Evolutionary conservation across 2,888 invertebrate genomes (phyloP).

Genomic region (Lottia scabra): DNA sequence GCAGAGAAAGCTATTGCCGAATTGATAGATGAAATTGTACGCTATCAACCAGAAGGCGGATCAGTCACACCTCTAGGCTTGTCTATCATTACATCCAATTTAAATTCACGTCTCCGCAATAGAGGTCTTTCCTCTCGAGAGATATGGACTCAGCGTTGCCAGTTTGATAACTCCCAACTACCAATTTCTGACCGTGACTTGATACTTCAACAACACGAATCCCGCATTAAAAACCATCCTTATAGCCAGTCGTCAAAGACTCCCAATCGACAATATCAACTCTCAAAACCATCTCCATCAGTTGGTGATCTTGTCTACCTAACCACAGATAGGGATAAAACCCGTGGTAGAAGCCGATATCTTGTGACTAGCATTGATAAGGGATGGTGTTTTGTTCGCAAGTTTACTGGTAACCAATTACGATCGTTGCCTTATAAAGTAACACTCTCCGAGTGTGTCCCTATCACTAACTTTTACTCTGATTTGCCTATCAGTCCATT

Average conservation of each 20-base stretch:
- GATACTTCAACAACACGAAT: neutral
- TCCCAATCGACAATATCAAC: neutral
- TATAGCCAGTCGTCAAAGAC: conserved; percentile 8
- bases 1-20: conserved; percentile 47
- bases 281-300: neutral
- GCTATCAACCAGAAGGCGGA: conserved; percentile 30
- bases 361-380: neutral
- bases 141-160: neutral
- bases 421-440: neutral
- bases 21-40: conserved; percentile 36
- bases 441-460: too few relatives aligned
- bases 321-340: neutral
- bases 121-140: neutral
- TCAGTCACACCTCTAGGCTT: conserved; percentile 24
- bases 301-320: conserved; percentile 10
- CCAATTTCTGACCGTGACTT: neutral
- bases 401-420: neutral
- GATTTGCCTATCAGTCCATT: too few relatives aligned
- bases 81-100: neutral
- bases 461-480: too few relatives aligned
- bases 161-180: neutral
- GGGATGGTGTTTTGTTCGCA: neutral
- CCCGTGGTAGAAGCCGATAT: neutral
- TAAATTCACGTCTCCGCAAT: neutral
- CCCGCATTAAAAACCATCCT: neutral